Percentiles rank a stretch among this genome's conserved stretches.
Conservation (phyloP, 1,140 invertebrate genomes). For the Hyphantria cunea region DNA sequence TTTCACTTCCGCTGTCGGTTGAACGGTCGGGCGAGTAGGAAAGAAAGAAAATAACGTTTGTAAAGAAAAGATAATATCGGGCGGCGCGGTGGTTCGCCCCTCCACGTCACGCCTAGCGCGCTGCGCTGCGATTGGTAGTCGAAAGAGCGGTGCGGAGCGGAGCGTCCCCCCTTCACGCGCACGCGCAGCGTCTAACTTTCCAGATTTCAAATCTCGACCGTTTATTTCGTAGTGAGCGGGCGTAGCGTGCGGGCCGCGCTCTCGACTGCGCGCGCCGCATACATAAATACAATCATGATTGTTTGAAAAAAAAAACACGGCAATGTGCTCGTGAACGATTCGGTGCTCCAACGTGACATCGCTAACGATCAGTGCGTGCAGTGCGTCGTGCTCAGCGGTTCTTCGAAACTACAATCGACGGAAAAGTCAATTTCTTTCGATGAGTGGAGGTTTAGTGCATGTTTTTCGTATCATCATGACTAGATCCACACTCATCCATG, state of each 20-base stretch:
- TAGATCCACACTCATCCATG: slow-evolving; percentile 83
- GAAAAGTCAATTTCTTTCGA: slow-evolving; percentile 80
- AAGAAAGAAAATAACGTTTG: slow-evolving; percentile 78
- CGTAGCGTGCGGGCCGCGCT: slow-evolving; percentile 52
- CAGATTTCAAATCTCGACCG: slow-evolving; percentile 81
- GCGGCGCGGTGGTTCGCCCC: slow-evolving; percentile 56
- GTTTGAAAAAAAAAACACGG: slow-evolving; percentile 65
- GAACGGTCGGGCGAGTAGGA: slow-evolving; percentile 72
- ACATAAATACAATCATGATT: slow-evolving; percentile 42
- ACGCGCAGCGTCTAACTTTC: slow-evolving; percentile 73
- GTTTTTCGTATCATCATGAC: slow-evolving; percentile 77
- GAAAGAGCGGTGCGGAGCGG: neutral
- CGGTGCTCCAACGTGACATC: slow-evolving; percentile 72
- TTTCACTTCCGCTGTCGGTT: slow-evolving; percentile 78
- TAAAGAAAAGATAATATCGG: slow-evolving; percentile 72
- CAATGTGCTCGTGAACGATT: slow-evolving; percentile 73
- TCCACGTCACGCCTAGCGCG: slow-evolving; percentile 66
- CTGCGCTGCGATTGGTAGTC: slow-evolving; percentile 53
- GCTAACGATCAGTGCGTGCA: slow-evolving; percentile 73
- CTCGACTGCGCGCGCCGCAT: slow-evolving; percentile 41
- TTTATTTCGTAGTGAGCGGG: slow-evolving; percentile 74
- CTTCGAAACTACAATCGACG: slow-evolving; percentile 44
- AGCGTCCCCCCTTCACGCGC: slow-evolving; percentile 49
- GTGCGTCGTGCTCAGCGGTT: slow-evolving; percentile 54
- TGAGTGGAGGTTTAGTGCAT: slow-evolving; percentile 83